Evolutionary conservation across 2,888 invertebrate species (phyloP), one percentile per base, ranked within the genome.

Genomic region (Apamea monoglypha): DNA sequence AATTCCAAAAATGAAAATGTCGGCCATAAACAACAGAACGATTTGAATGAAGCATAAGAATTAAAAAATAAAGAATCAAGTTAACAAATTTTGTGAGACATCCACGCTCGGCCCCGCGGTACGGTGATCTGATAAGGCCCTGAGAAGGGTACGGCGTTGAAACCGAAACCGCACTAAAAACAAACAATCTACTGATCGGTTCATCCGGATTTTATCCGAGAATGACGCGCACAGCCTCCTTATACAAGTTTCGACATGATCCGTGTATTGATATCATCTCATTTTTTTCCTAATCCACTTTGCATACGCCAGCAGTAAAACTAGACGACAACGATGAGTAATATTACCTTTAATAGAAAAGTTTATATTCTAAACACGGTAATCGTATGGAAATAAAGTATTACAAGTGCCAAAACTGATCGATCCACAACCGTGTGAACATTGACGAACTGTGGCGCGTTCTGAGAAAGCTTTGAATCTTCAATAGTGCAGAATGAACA

Each of bases 1-100:
- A 95, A 97, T 97, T 96, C 95, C 90, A 97, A 96, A 96, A 95
- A 96, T 95, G 94, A 96, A 97, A 97, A 97, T 96, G 96, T 95
- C 94, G 94, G 93, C 97, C 94, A 96, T 97, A 97, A 97, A 97
- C 97, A 96, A 96, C 96, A 88, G 92, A 96, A 94, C 95, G 95
- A 96, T 97, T 97, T 96, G 96, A 96, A 96, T 96, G 96, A 95
- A 94, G 93, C 92, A 91, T 91, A 94, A 93, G 94, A 94, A 95
- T 94, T 94, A 94, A 95, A 96, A 96, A 93, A 95, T 93, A 93
- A 95, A 95, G 93, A 92, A 89, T 88, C 89, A 86, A 92, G 91
- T 93, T 94, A 95, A 96, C 96, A 95, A 96, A 96, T 96, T 96
- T 96, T 92, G 92, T 93, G 92, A 93, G 95, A 93, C 93, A 94